Conservation (phyloP, 2,888 invertebrate species). For the Holacanthella duospinosa region DNA sequence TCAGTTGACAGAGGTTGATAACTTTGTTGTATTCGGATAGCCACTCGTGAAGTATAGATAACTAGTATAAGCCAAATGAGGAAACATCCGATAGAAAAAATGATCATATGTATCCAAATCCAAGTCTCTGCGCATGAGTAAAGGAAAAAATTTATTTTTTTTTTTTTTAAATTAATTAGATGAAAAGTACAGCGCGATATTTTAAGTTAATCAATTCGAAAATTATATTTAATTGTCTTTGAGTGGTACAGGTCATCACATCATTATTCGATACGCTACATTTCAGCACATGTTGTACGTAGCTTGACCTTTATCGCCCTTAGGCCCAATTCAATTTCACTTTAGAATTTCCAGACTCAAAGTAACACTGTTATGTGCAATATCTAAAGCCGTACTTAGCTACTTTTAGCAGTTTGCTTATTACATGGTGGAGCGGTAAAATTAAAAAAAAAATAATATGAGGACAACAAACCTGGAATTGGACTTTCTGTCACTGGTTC, state of each 20-base stretch:
- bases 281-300: no score
- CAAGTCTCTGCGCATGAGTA: background rate
- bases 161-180: background rate
- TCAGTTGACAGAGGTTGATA: background rate
- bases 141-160: background rate
- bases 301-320: no score
- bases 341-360: background rate
- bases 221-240: no score
- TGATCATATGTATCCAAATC: background rate
- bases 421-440: no score
- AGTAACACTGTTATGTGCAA: background rate
- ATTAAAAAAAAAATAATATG: no score
- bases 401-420: background rate
- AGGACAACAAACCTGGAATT: background rate
- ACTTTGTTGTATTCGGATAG: background rate
- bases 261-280: no score
- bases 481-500: background rate
- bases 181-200: no score
- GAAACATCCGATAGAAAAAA: background rate
- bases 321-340: no score
- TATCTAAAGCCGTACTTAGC: background rate
- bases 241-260: no score
- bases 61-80: conserved; percentile 3
- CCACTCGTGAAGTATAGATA: background rate
- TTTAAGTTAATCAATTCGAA: no score